Evolutionary conservation across 2,113 vertebrate genomes (phyloP).

Genomic region (Odobenus rosmarus): DNA sequence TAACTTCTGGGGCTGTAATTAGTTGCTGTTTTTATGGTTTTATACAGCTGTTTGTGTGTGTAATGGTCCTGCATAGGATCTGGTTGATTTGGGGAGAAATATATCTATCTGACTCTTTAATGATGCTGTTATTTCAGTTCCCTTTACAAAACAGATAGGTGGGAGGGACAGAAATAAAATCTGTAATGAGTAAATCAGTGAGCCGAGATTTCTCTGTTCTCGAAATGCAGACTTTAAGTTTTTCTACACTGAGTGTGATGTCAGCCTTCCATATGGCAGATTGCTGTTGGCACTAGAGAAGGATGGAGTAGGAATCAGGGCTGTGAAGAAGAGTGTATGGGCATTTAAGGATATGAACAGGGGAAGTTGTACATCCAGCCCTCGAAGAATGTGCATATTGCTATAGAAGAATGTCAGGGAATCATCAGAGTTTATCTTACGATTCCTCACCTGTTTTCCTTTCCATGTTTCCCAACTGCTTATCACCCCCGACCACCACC

Average conservation of each 20-base stretch:
- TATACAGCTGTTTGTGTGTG: neutral
- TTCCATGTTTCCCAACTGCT: neutral
- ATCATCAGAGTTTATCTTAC: neutral
- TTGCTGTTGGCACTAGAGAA: neutral
- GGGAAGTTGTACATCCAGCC: neutral
- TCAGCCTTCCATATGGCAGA: neutral
- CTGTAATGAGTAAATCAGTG: neutral
- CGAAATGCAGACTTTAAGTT: neutral
- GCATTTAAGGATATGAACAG: neutral
- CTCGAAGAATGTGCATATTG: neutral
- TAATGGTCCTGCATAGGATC: neutral
- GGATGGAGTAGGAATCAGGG: neutral
- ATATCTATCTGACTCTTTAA: neutral
- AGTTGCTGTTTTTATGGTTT: neutral
- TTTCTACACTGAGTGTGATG: neutral
- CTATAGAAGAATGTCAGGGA: neutral
- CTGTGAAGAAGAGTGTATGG: too few relatives aligned
- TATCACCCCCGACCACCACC: rapidly evolving
- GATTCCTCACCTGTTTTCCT: neutral
- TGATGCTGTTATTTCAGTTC: neutral
- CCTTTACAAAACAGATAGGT: neutral
- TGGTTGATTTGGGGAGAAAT: neutral
- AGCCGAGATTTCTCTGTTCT: neutral
- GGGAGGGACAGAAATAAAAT: neutral
- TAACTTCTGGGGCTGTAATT: neutral